phyloP scores from a whole-genome alignment of 2,797 vertebrate genomes.

The Anniella stebbinsi region DNA sequence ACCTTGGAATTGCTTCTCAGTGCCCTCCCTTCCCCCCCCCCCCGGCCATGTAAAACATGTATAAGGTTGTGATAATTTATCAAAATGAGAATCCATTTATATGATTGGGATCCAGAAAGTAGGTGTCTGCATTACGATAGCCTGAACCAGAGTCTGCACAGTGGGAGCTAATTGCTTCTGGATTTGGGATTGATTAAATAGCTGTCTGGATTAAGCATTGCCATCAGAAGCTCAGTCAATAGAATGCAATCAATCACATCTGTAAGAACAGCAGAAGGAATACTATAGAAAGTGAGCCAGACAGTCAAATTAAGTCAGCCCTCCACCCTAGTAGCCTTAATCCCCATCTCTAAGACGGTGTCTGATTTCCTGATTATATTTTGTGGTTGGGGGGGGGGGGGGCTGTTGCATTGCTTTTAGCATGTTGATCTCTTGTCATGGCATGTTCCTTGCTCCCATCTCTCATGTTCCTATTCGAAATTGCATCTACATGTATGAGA shows the following conservation, averaged over 20 bases:
- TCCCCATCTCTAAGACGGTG: constrained; percentile 9
- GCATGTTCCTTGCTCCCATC: not conserved
- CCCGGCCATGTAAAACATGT: not conserved
- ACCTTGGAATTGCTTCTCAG: not conserved
- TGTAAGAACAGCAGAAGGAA: not conserved
- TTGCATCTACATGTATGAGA: not conserved
- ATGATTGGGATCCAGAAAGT: not conserved
- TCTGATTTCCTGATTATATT: constrained; percentile 18
- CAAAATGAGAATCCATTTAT: not conserved
- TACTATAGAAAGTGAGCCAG: constrained; percentile 10
- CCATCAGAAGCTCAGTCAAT: not conserved
- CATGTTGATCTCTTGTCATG: not conserved
- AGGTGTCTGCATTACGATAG: not conserved
- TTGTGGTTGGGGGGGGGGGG: not conserved
- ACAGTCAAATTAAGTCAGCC: constrained; percentile 30
- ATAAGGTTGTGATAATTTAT: not conserved
- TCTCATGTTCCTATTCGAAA: not conserved
- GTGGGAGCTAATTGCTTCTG: not conserved
- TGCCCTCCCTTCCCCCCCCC: no score
- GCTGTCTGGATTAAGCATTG: not conserved
- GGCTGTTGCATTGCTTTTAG: not conserved
- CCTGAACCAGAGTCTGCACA: not conserved
- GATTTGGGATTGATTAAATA: constrained; percentile 25
- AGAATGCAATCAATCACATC: constrained; percentile 7
- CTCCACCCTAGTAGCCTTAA: not conserved